These are phyloP conservation scores for Dromius quadrimaculatus DNA, from an alignment of 2,888 invertebrate species.

Conservation along the genomic window DNA sequence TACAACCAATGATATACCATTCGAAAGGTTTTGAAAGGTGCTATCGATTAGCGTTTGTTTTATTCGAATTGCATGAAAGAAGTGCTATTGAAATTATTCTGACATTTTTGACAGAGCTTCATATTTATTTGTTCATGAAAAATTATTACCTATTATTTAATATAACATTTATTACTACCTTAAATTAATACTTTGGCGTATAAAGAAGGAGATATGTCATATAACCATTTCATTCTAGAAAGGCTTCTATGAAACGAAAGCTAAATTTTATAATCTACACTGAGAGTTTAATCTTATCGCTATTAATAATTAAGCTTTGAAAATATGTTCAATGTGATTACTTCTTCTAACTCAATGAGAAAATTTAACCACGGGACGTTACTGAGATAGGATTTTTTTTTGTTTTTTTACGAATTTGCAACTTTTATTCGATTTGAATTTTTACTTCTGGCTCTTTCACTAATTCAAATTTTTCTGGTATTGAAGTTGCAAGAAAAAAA, in stretches of 20 bases:
- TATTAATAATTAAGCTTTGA: slow-evolving; percentile 18
- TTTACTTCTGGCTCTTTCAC: too few species aligned
- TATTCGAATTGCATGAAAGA: too few species aligned
- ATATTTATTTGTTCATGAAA: slow-evolving; percentile 15
- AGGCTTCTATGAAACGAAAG: slow-evolving; percentile 14
- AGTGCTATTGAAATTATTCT: too few species aligned
- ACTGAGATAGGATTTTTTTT: not conserved
- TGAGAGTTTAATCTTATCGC: slow-evolving; percentile 18
- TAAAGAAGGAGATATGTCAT: slow-evolving; percentile 23
- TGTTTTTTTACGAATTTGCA: not conserved
- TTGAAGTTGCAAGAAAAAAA: too few species aligned
- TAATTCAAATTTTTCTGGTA: too few species aligned
- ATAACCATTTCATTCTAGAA: slow-evolving; percentile 4
- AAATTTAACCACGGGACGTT: slow-evolving; percentile 5
- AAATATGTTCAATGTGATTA: slow-evolving; percentile 8
- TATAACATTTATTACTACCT: slow-evolving; percentile 19
- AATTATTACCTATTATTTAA: slow-evolving; percentile 15
- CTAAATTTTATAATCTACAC: slow-evolving; percentile 20
- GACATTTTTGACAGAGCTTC: too few species aligned
- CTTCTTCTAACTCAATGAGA: slow-evolving; percentile 16
- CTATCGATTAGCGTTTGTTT: too few species aligned
- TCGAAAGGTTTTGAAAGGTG: too few species aligned
- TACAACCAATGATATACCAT: too few species aligned
- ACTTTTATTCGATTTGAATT: too few species aligned
- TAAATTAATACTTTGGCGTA: slow-evolving; percentile 34